Conservation (phyloP, 2,888 invertebrate genomes). For the Phorcus lineatus region DNA sequence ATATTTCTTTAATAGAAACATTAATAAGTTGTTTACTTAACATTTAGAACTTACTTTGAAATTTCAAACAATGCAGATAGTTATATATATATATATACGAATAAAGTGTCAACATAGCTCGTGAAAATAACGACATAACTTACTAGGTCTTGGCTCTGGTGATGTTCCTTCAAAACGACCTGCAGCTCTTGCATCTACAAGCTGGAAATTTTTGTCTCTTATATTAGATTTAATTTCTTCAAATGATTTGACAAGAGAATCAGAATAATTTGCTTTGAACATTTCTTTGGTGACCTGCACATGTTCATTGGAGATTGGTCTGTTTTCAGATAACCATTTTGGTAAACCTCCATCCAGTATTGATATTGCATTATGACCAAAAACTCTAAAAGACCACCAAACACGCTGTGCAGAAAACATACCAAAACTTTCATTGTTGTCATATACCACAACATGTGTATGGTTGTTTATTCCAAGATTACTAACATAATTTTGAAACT, state of each 20-base stretch:
- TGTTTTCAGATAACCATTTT: constrained; percentile 58
- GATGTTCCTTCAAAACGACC: constrained; percentile 67
- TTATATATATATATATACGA: no score
- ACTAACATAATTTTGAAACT: constrained; percentile 68
- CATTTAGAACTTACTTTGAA: no score
- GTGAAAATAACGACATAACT: not conserved
- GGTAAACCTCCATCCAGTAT: constrained; percentile 69
- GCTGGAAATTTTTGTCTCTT: constrained; percentile 46
- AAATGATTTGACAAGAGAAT: constrained; percentile 57
- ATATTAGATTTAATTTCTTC: constrained; percentile 65
- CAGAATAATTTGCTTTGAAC: constrained; percentile 54
- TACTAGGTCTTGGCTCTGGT: constrained; percentile 71
- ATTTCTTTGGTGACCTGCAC: constrained; percentile 32
- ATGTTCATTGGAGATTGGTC: constrained; percentile 42
- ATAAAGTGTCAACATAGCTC: no score
- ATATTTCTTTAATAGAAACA: no score
- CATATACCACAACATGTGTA: constrained; percentile 71
- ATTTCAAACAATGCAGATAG: no score
- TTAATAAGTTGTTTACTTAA: no score
- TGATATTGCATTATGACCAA: constrained; percentile 67
- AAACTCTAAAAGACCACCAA: constrained; percentile 71
- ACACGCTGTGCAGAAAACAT: constrained; percentile 66
- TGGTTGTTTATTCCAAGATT: constrained; percentile 65
- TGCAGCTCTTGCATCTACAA: constrained; percentile 68
- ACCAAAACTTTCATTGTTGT: constrained; percentile 60